These are phyloP conservation scores for Chrysochloris asiatica DNA, from an alignment of 2,113 vertebrate species.

Conservation along the genomic window DNA sequence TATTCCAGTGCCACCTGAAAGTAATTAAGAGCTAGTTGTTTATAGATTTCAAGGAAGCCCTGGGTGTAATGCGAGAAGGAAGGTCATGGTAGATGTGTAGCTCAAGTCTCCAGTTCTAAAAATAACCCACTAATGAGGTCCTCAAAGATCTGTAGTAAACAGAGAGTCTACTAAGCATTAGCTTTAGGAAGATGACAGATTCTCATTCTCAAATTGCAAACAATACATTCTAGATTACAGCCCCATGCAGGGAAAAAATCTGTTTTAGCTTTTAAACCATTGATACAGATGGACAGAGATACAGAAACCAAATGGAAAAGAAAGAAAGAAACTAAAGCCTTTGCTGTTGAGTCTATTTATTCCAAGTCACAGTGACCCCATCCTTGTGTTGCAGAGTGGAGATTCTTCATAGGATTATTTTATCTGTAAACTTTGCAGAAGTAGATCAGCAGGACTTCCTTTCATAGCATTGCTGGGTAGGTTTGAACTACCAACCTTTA, in stretches of 20 bases:
- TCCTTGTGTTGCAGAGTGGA: neutral
- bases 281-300: neutral
- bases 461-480: neutral
- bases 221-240: neutral
- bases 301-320: neutral
- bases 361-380: neutral
- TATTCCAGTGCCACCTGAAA: neutral
- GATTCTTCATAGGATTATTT: neutral
- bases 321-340: neutral
- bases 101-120: neutral
- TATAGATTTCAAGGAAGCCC: neutral
- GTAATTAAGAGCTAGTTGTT: neutral
- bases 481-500: neutral
- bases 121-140: neutral
- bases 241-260: too few species aligned
- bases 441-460: neutral
- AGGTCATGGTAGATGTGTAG: rapidly evolving
- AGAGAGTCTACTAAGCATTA: neutral
- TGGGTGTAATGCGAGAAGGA: neutral
- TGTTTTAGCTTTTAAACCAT: neutral
- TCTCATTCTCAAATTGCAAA: neutral
- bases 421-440: neutral
- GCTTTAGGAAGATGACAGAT: neutral
- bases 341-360: neutral
- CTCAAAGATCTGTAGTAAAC: neutral